Evolutionary conservation across 2,113 vertebrate species (phyloP).

Genomic region (Podilymbus podiceps): DNA sequence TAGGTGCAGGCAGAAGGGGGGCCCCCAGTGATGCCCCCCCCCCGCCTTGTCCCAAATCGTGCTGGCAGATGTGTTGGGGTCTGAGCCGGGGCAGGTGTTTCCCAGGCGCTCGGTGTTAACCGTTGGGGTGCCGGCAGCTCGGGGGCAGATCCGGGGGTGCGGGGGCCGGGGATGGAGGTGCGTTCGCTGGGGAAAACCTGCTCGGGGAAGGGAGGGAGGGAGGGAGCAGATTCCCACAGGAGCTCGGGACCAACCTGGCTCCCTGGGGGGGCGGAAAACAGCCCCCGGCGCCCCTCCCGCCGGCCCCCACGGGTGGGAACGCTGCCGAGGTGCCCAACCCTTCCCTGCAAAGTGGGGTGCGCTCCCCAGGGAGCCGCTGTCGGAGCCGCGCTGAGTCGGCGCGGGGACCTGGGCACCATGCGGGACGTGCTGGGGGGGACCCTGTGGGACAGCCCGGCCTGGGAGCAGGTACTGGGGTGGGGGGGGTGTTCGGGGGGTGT

Average conservation of each 20-base stretch:
- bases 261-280: conserved; percentile 19
- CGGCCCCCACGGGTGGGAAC: neutral
- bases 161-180: neutral
- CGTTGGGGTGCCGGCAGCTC: neutral
- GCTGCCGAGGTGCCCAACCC: neutral
- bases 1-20: neutral
- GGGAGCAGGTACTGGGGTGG: neutral
- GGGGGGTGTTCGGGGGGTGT: too few species aligned
- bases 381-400: accelerated
- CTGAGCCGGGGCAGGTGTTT: conserved; percentile 34
- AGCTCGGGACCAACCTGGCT: neutral
- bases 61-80: neutral
- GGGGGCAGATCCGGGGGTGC: neutral
- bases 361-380: neutral
- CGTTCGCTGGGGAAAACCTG: conserved; percentile 24
- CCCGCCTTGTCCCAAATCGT: accelerated
- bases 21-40: neutral
- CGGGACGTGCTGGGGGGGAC: neutral
- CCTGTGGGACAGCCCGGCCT: neutral
- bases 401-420: neutral
- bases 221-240: conserved; percentile 42
- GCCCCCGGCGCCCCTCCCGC: neutral
- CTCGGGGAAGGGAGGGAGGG: neutral
- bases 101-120: neutral
- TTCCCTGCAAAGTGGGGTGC: neutral